phyloP scores from a whole-genome alignment of 1,140 invertebrate genomes.

The Lerema accius region DNA sequence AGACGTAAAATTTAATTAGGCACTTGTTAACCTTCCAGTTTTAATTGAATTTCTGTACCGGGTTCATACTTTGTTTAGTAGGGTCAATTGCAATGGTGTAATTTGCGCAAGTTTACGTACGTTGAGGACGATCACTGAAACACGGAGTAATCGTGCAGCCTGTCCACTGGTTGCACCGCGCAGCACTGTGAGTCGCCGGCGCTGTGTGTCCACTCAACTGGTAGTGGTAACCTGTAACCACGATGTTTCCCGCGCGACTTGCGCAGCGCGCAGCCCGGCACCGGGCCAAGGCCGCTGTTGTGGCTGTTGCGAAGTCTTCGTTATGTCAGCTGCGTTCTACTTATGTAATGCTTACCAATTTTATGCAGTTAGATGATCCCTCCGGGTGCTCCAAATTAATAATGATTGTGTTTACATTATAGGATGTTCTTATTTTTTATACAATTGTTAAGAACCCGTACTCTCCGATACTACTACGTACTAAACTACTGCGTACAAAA shows the following conservation, averaged over 20 bases:
- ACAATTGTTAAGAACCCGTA: too few relatives aligned
- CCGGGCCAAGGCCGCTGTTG: slow-evolving; percentile 68
- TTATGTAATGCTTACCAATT: slow-evolving; percentile 75
- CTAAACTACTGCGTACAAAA: too few relatives aligned
- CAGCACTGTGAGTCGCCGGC: slow-evolving; percentile 9
- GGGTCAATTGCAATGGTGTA: too few relatives aligned
- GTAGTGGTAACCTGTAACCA: slow-evolving; percentile 38
- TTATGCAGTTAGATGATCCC: slow-evolving; percentile 73
- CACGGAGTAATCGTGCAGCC: slow-evolving; percentile 9
- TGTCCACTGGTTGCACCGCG: slow-evolving; percentile 14
- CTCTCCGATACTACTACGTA: too few relatives aligned
- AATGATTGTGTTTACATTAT: slow-evolving; percentile 1
- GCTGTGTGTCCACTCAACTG: background rate
- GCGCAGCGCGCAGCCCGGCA: slow-evolving; percentile 41
- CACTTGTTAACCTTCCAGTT: too few relatives aligned
- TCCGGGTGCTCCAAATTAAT: slow-evolving; percentile 36
- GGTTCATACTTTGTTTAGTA: too few relatives aligned
- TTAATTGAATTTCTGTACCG: background rate
- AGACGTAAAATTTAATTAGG: too few relatives aligned
- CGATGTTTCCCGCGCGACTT: slow-evolving; percentile 38
- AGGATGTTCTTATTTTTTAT: background rate
- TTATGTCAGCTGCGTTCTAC: slow-evolving; percentile 80
- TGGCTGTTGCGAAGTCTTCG: slow-evolving; percentile 73
- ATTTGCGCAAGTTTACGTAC: slow-evolving; percentile 20
- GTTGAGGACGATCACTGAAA: background rate